Percentiles rank a stretch among this genome's conserved stretches.
Conservation (phyloP, 2,888 invertebrate genomes). For the Schizaphis graminum region DNA sequence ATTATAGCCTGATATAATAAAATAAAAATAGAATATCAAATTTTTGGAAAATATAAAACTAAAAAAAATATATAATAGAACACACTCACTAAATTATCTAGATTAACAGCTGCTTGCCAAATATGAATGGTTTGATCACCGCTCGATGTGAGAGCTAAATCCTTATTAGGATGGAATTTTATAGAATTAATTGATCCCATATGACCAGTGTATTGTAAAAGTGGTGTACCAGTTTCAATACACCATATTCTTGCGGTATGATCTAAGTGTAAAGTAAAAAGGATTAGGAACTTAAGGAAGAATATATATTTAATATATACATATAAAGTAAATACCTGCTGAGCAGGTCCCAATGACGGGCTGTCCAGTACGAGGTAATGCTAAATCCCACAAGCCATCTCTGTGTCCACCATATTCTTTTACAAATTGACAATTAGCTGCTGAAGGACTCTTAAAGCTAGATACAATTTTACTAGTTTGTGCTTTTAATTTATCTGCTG, state of each 20-base stretch:
- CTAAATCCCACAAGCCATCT: slow-evolving; percentile 99
- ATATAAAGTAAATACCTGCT: slow-evolving; percentile 76
- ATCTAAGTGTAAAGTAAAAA: slow-evolving; percentile 74
- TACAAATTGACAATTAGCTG: slow-evolving; percentile 77
- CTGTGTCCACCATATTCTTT: slow-evolving; percentile 92
- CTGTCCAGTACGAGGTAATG: slow-evolving; percentile 84
- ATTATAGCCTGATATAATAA: background rate
- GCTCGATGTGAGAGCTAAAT: slow-evolving; percentile 90
- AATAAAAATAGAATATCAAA: background rate
- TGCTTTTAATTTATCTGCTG: slow-evolving; percentile 92
- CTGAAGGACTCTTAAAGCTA: slow-evolving; percentile 87
- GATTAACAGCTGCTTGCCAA: slow-evolving; percentile 94
- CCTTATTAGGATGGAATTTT: slow-evolving; percentile 91
- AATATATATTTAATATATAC: background rate
- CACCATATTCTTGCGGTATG: slow-evolving; percentile 96
- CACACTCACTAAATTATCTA: slow-evolving; percentile 80
- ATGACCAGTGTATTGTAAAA: slow-evolving; percentile 95
- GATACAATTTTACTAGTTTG: slow-evolving; percentile 98
- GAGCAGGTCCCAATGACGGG: slow-evolving; percentile 95
- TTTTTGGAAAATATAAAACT: background rate
- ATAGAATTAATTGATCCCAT: slow-evolving; percentile 97
- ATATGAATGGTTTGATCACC: slow-evolving; percentile 97
- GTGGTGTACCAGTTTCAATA: slow-evolving; percentile 87
- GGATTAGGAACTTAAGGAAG: background rate
- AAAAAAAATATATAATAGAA: background rate